Evolutionary conservation across 2,888 invertebrate genomes (phyloP).

Genomic region (Lasioglossum figueresi): DNA sequence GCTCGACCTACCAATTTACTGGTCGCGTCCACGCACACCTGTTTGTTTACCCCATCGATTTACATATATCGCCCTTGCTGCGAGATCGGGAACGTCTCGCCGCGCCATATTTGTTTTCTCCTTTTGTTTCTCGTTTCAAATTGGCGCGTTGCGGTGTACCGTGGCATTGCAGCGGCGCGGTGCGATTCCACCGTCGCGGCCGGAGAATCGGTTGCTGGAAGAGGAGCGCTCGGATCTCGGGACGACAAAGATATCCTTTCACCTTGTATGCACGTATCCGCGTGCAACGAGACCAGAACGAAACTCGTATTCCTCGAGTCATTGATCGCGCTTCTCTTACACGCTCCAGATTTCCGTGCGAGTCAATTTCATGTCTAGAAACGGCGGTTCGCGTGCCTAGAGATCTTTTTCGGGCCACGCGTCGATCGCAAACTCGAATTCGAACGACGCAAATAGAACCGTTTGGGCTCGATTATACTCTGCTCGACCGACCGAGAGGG

Average conservation of each 20-base stretch:
- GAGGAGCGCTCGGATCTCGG: constrained; percentile 16
- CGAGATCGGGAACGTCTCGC: neutral
- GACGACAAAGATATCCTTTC: constrained; percentile 65
- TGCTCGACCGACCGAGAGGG: constrained; percentile 74
- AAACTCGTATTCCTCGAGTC: constrained; percentile 32
- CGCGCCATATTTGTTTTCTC: constrained; percentile 3
- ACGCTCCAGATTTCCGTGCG: constrained; percentile 39
- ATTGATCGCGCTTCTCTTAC: constrained; percentile 46
- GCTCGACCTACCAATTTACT: constrained; percentile 27
- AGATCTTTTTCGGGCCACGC: neutral
- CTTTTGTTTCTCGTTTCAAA: neutral
- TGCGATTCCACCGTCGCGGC: neutral
- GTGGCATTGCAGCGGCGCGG: neutral
- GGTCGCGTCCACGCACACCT: neutral
- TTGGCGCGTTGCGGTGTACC: neutral
- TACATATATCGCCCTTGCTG: neutral
- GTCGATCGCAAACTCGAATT: neutral
- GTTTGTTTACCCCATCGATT: neutral
- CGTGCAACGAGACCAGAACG: constrained; percentile 58
- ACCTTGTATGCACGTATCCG: constrained; percentile 49
- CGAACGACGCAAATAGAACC: neutral
- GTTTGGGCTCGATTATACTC: neutral
- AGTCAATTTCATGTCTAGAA: neutral
- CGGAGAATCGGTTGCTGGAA: constrained; percentile 15
- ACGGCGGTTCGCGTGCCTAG: neutral